Percentiles rank a stretch among this genome's conserved stretches.
Evolutionary conservation across 2,797 vertebrate species (phyloP).

Genomic region (Eulemur mongoz): DNA sequence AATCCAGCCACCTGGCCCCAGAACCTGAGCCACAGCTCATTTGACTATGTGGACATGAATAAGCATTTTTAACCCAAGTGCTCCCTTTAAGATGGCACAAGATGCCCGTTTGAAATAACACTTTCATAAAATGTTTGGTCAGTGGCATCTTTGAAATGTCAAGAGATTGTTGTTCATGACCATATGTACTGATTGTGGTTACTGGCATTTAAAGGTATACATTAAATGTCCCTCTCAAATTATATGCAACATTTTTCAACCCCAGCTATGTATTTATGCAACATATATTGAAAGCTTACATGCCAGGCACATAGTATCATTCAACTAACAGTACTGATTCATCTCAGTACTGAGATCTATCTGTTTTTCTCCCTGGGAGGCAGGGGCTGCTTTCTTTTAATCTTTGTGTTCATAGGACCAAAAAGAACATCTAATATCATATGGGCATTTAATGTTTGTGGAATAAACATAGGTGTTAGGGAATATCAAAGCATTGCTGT

Average conservation of each 20-base stretch:
- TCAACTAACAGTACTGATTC: conserved; percentile 26
- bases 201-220: conserved; percentile 60
- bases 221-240: conserved; percentile 59
- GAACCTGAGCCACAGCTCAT: background rate
- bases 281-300: conserved; percentile 55
- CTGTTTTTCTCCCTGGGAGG: conserved; percentile 1
- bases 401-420: background rate
- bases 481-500: background rate
- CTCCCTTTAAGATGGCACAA: conserved; percentile 38
- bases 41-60: background rate
- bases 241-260: conserved; percentile 59
- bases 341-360: background rate
- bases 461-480: background rate
- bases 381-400: background rate
- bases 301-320: background rate
- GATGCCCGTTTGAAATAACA: conserved; percentile 55
- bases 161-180: conserved; percentile 52
- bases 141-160: conserved; percentile 66
- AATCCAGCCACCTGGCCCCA: background rate
- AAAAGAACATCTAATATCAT: background rate
- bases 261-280: conserved; percentile 48
- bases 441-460: background rate
- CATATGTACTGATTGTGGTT: conserved; percentile 40
- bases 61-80: conserved; percentile 45
- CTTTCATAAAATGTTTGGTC: conserved; percentile 59